Conservation (phyloP, 2,113 vertebrate genomes). For the Oplegnathus fasciatus region DNA sequence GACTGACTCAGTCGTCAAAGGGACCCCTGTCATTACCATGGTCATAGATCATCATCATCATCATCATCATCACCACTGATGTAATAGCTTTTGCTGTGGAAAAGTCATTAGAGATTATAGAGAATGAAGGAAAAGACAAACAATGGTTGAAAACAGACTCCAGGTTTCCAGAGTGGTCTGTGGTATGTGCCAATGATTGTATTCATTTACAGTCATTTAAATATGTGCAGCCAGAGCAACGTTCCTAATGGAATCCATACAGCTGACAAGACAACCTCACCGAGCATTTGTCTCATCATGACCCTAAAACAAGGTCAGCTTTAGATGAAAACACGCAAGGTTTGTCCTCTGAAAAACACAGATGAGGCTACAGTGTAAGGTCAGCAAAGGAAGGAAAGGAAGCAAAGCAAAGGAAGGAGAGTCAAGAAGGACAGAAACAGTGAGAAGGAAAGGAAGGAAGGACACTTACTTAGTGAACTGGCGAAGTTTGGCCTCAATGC, state of each 20-base stretch:
- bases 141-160: slow-evolving; percentile 48
- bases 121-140: slow-evolving; percentile 36
- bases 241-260: slow-evolving; percentile 24
- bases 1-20: slow-evolving; percentile 26
- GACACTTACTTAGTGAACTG: slow-evolving; percentile 96
- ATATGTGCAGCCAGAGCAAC: slow-evolving; percentile 20
- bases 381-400: not conserved
- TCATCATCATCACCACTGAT: slow-evolving; percentile 43
- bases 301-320: not conserved
- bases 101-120: slow-evolving; percentile 48
- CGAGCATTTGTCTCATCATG: not conserved
- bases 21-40: slow-evolving; percentile 2
- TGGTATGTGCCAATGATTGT: slow-evolving; percentile 18
- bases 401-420: not conserved
- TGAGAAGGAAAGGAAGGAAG: not conserved
- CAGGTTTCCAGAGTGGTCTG: slow-evolving; percentile 40
- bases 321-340: not conserved
- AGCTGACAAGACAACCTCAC: slow-evolving; percentile 19
- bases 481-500: slow-evolving; percentile 97
- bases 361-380: not conserved
- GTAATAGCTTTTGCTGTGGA: slow-evolving; percentile 50
- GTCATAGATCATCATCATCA: slow-evolving; percentile 35
- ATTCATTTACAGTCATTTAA: slow-evolving; percentile 33
- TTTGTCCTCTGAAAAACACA: not conserved
- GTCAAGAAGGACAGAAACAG: not conserved